Evolutionary conservation across 2,888 invertebrate genomes (phyloP).

Genomic region (Adelphocoris suturalis): DNA sequence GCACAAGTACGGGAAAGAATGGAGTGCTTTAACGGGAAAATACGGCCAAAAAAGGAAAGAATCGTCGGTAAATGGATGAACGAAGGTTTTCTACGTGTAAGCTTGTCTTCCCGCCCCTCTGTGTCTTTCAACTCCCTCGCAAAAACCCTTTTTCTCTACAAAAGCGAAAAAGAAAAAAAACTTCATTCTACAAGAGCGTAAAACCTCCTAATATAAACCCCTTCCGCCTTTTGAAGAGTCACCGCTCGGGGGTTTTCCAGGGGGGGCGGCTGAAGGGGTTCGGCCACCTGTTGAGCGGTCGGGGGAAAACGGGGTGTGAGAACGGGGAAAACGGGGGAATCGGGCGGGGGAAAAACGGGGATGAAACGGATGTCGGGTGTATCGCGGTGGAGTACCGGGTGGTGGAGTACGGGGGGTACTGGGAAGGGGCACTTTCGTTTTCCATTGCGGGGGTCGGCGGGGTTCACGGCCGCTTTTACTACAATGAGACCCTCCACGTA

Average conservation of each 20-base stretch:
- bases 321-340: not conserved
- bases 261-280: not conserved
- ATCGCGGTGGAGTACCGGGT: too few species aligned
- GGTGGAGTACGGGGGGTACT: not conserved
- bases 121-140: not conserved
- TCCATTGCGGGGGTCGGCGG: not conserved
- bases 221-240: not conserved
- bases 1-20: too few species aligned
- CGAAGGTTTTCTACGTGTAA: not conserved
- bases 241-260: not conserved
- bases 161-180: not conserved
- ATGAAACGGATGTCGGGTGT: not conserved
- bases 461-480: constrained; percentile 42
- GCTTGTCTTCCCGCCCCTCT: not conserved
- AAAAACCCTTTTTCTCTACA: not conserved
- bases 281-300: not conserved
- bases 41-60: too few species aligned
- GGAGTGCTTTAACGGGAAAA: too few species aligned
- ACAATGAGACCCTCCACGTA: not conserved
- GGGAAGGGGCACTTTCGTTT: constrained; percentile 1
- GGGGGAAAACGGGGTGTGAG: not conserved
- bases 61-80: too few species aligned
- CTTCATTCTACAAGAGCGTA: not conserved
- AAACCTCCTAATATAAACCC: not conserved
- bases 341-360: not conserved